Conservation (phyloP, 1,140 invertebrate genomes). For the Zaprionus kolodkinae region DNA sequence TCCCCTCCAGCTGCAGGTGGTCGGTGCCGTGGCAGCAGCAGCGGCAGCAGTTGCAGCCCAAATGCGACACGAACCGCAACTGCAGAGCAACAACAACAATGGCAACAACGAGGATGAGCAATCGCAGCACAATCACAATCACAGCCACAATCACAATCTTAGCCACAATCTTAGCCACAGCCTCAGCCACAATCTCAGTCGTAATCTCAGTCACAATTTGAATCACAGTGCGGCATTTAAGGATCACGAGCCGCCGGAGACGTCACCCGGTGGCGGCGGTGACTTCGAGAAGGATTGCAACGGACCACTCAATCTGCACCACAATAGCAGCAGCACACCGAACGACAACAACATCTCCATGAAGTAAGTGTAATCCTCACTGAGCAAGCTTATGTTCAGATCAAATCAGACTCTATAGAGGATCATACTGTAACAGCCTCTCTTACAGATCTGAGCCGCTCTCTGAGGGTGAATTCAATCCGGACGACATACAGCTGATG, state of each 20-base stretch:
- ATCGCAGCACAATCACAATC: conserved; percentile 12
- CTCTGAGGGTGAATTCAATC: conserved; percentile 81
- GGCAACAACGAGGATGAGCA: neutral
- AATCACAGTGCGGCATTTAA: conserved; percentile 44
- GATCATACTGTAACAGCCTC: conserved; percentile 1
- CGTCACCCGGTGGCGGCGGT: conserved; percentile 20
- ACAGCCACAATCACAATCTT: conserved; percentile 16
- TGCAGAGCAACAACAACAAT: conserved; percentile 27
- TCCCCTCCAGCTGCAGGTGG: conserved; percentile 65
- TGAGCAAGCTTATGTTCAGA: neutral
- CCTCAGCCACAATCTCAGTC: conserved; percentile 19
- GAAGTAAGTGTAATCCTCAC: conserved; percentile 65
- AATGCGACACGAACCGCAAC: conserved; percentile 55
- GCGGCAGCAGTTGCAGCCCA: conserved; percentile 65
- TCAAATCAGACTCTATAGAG: neutral
- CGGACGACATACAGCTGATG: conserved; percentile 81
- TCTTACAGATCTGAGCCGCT: conserved; percentile 74
- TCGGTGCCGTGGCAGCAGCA: conserved; percentile 56
- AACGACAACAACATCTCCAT: conserved; percentile 80
- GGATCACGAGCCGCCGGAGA: conserved; percentile 59
- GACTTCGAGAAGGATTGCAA: conserved; percentile 79
- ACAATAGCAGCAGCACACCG: conserved; percentile 52
- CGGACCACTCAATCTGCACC: conserved; percentile 73
- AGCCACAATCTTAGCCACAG: conserved; percentile 37
- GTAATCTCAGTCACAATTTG: conserved; percentile 23